These are phyloP conservation scores for Cossypha caffra DNA, from an alignment of 2,797 vertebrate species.

Conservation along the genomic window DNA sequence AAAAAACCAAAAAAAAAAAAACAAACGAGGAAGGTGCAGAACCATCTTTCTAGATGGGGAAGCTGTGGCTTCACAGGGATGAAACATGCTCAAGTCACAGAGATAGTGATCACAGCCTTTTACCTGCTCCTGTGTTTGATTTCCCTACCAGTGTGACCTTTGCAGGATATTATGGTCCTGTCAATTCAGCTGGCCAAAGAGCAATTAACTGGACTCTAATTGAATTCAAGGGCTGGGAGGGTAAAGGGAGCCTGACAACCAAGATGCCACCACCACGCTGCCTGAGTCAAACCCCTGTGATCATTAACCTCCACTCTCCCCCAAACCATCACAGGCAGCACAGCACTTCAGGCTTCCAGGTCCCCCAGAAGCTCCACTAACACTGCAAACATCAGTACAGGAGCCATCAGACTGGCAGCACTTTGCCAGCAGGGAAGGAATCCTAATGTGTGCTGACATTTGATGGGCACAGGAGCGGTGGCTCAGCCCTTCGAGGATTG, in stretches of 20 bases:
- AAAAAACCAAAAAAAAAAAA: not conserved
- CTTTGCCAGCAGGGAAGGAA: slow-evolving; percentile 1
- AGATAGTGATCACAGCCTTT: not conserved
- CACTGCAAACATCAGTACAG: not conserved
- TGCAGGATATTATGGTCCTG: not conserved
- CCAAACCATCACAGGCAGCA: not conserved
- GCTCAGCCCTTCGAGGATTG: not conserved
- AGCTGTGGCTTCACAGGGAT: not conserved
- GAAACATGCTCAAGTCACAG: too few relatives aligned
- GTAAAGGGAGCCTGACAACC: not conserved
- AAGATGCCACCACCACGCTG: not conserved
- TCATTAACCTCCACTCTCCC: not conserved
- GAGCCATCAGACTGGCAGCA: slow-evolving; percentile 8
- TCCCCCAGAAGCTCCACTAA: not conserved
- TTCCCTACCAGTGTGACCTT: not conserved
- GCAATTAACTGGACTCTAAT: not conserved
- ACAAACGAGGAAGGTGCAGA: not conserved
- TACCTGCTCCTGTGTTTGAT: not conserved
- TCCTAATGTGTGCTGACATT: not conserved
- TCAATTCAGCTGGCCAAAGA: not conserved
- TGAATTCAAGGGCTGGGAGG: not conserved
- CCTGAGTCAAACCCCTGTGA: not conserved
- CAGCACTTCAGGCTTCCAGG: not conserved
- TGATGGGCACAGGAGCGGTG: not conserved
- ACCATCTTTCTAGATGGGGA: not conserved